Conservation (phyloP, 1,140 invertebrate species). For the Orchesella cincta region DNA sequence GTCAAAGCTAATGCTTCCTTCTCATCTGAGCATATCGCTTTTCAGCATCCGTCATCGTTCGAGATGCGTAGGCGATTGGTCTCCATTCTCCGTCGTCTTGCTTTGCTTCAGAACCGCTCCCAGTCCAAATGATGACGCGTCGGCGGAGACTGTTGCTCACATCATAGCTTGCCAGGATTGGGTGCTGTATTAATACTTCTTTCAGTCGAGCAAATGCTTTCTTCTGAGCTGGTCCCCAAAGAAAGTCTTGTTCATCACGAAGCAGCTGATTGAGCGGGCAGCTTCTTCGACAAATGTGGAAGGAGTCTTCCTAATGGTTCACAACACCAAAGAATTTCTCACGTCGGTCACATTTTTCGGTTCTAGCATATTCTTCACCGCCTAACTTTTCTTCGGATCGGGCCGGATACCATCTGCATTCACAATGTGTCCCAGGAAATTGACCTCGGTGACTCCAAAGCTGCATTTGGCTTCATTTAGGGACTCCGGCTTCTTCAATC, state of each 20-base stretch:
- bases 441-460: slow-evolving; percentile 50
- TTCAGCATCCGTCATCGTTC: slow-evolving; percentile 52
- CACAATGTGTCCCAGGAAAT: slow-evolving; percentile 56
- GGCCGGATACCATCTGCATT: slow-evolving; percentile 53
- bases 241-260: slow-evolving; percentile 50
- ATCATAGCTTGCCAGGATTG: slow-evolving; percentile 52
- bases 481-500: slow-evolving; percentile 51
- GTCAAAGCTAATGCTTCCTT: slow-evolving; percentile 54
- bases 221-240: slow-evolving; percentile 52
- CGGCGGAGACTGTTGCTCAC: slow-evolving; percentile 51
- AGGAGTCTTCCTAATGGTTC: slow-evolving; percentile 56
- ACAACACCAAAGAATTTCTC: slow-evolving; percentile 56
- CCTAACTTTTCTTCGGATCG: slow-evolving; percentile 53
- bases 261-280: slow-evolving; percentile 50
- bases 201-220: slow-evolving; percentile 51
- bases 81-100: slow-evolving; percentile 40
- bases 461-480: slow-evolving; percentile 54
- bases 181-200: slow-evolving; percentile 48
- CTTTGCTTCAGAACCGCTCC: slow-evolving; percentile 53
- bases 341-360: slow-evolving; percentile 53
- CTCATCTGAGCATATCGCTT: slow-evolving; percentile 53
- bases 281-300: slow-evolving; percentile 51
- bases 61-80: slow-evolving; percentile 54
- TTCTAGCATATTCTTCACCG: slow-evolving; percentile 53
- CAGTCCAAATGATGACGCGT: slow-evolving; percentile 54